Percentiles rank a stretch among this genome's conserved stretches.
These are phyloP conservation scores for Danio choprae DNA, from an alignment of 2,797 vertebrate species.

Conservation along the genomic window DNA sequence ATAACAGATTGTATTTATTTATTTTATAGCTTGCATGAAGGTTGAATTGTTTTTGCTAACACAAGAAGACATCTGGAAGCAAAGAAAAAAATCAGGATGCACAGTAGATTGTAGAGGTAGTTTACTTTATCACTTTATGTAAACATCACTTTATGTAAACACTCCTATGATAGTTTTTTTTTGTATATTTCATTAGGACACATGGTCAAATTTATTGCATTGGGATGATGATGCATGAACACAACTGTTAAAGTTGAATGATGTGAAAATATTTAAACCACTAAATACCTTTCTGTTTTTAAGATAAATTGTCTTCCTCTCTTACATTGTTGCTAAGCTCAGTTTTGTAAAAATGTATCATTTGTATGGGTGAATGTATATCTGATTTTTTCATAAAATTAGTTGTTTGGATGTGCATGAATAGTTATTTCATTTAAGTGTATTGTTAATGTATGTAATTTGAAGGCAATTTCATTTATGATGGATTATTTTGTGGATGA, in stretches of 20 bases:
- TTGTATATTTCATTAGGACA: too few relatives aligned
- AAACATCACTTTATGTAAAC: conserved; percentile 14
- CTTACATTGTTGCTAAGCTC: background rate
- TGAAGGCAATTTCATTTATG: background rate
- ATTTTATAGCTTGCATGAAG: conserved; percentile 11
- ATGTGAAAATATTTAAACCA: conserved; percentile 2
- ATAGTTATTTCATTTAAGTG: background rate
- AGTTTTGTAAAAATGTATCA: background rate
- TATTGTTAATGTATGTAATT: too few relatives aligned
- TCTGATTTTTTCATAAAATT: conserved; percentile 3
- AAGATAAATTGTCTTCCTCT: background rate
- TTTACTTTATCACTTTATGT: conserved; percentile 13
- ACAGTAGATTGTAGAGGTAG: conserved; percentile 7
- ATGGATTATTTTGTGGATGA: background rate
- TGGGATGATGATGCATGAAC: background rate
- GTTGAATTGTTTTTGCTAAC: background rate
- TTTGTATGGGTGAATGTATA: background rate
- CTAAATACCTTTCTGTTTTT: background rate
- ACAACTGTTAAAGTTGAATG: background rate
- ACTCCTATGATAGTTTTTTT: conserved; percentile 10
- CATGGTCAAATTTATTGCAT: background rate
- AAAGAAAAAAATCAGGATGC: background rate
- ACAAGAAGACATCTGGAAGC: background rate
- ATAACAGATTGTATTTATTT: conserved; percentile 30
- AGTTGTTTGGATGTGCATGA: background rate